A percentile compares a stretch with the other conserved stretches of the same genome.
Conservation (phyloP, 2,797 vertebrate genomes). For the Propithecus perrieri region DNA sequence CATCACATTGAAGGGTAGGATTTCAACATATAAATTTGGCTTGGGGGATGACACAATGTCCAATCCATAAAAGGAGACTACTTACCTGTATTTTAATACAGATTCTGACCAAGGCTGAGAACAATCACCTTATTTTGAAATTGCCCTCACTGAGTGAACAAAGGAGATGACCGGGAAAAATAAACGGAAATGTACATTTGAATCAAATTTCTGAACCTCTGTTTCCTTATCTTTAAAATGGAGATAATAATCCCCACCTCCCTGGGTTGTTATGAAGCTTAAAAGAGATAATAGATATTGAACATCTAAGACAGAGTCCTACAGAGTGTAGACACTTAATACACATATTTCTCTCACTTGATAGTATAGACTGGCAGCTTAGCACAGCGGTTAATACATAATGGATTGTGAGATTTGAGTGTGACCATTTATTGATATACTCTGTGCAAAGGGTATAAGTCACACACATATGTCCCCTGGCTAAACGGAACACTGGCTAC, state of each 20-base stretch:
- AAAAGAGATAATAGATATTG: neutral
- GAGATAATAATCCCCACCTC: neutral
- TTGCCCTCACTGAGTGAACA: neutral
- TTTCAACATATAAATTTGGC: neutral
- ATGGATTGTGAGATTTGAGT: neutral
- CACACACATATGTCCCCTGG: neutral
- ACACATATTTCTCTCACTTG: neutral
- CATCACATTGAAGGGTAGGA: no score
- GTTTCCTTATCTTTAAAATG: neutral
- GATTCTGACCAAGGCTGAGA: neutral
- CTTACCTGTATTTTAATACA: neutral
- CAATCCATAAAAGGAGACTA: neutral
- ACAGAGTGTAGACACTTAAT: neutral
- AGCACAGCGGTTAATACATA: neutral
- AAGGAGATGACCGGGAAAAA: neutral
- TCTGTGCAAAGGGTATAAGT: neutral
- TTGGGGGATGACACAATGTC: neutral
- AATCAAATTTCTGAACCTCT: neutral
- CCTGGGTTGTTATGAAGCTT: neutral
- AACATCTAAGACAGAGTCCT: neutral
- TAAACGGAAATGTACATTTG: neutral
- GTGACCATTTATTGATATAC: neutral
- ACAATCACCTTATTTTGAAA: neutral
- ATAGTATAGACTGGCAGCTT: neutral
- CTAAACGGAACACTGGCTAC: neutral